phyloP scores from a whole-genome alignment of 1,140 invertebrate genomes.

The Drosophila miranda region DNA sequence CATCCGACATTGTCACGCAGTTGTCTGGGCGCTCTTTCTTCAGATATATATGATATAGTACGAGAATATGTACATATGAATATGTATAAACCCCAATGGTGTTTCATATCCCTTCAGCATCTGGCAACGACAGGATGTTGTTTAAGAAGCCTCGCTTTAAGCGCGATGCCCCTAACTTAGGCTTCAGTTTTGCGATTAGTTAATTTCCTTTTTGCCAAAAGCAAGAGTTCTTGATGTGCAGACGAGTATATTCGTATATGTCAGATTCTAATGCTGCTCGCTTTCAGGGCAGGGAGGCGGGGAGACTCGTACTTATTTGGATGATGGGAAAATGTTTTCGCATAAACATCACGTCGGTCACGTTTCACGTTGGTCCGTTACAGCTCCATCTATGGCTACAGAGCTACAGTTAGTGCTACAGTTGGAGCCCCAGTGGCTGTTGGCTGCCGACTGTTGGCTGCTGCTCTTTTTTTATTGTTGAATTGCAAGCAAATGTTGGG shows the following conservation, averaged over 20 bases:
- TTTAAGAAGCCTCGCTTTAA: slow-evolving; percentile 18
- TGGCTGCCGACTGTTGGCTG: not conserved
- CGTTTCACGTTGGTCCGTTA: slow-evolving; percentile 68
- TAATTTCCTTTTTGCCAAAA: slow-evolving; percentile 22
- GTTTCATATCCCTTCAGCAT: not conserved
- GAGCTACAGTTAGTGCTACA: slow-evolving; percentile 33
- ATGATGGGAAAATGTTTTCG: slow-evolving; percentile 49
- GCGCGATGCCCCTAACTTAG: slow-evolving; percentile 21
- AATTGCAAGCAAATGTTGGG: slow-evolving; percentile 54
- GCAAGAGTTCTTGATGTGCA: slow-evolving; percentile 33
- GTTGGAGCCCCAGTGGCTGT: slow-evolving; percentile 10
- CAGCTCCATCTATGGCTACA: slow-evolving; percentile 40
- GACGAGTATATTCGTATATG: slow-evolving; percentile 10
- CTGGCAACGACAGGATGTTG: slow-evolving; percentile 15
- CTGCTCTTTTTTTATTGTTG: slow-evolving; percentile 38
- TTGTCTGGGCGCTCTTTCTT: slow-evolving; percentile 43
- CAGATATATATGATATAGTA: slow-evolving; percentile 3
- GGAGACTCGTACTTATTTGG: slow-evolving; percentile 28
- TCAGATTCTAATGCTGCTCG: slow-evolving; percentile 34
- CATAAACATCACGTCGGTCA: slow-evolving; percentile 78
- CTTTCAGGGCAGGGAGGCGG: not conserved
- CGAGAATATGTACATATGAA: not conserved
- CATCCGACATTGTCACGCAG: slow-evolving; percentile 65
- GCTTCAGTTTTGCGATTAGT: slow-evolving; percentile 61
- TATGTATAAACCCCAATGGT: not conserved